Base-by-base conservation (phyloP, 2,113 vertebrate genomes). In the Aptenodytes forsteri region DNA sequence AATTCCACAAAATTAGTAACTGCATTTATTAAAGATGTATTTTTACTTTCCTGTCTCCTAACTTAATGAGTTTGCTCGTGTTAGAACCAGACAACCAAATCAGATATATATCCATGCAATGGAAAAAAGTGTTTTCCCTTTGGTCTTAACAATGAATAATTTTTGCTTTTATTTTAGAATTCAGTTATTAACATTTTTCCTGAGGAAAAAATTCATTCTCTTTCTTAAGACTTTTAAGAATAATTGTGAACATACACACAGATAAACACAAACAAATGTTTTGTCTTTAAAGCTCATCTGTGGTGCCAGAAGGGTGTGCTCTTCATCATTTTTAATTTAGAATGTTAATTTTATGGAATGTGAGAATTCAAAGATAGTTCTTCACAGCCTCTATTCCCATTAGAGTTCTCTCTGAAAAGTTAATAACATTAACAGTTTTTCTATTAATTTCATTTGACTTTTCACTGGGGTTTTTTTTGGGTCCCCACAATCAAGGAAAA, bases 271-370 rank as follows among this genome's bases (percentile, higher is more conserved):
- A 78, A 91, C 15, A 76, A 95, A 79, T 71, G 17, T 67, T 86
- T 87, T 81, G 64, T 50, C 50, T 92, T 87, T 86, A 88, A 90
- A 90, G 58, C 55, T 92, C 85, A 70, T 89, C 52, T 92, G 49
- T 54, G 81, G 50, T 93, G 54, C 71, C 82, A 96, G 87, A 95
- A 97, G 79, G n/a, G 47, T 73, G 29, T 87, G 76, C 25, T 89
- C 50, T 86, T 81, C 59, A 19, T 90, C 2, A 81, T 83, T 92
- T 94, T 92, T 92, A 90, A 92, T 84, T 90, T 62, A 90, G 71
- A 92, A 89, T 52, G 56, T 11, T 83, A 78, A 92, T 93, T 94
- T 86, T 90, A 79, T 26, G 90, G 38, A 92, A 73, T 40, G 18
- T 77, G 59, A 89, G n/a, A 93, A 88, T 77, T 94, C 52, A 59